Conservation (phyloP, 2,888 invertebrate genomes). For the Carcina quercana region DNA sequence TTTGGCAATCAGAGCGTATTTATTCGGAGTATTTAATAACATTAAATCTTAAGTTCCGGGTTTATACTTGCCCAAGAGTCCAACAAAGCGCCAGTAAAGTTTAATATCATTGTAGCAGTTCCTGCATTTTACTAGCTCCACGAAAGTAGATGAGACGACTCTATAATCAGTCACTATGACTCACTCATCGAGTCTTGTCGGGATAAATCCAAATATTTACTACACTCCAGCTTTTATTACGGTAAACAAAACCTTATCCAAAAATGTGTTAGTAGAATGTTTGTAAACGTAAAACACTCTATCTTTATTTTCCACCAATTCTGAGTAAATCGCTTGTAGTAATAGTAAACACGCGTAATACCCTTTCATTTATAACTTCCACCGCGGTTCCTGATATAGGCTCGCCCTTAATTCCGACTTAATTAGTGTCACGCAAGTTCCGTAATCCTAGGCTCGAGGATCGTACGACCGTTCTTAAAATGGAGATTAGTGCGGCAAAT, state of each 20-base stretch:
- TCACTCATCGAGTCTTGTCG: no score
- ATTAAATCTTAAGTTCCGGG: no score
- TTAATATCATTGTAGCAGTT: no score
- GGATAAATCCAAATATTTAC: no score
- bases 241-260: no score
- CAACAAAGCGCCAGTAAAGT: no score
- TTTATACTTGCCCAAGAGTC: no score
- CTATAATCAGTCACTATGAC: no score
- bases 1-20: slow-evolving; percentile 42
- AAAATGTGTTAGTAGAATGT: no score
- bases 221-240: no score
- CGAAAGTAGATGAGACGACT: no score
- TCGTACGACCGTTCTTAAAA: slow-evolving; percentile 72
- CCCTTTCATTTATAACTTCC: slow-evolving; percentile 72
- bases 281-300: neutral
- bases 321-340: slow-evolving; percentile 34
- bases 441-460: slow-evolving; percentile 69
- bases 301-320: slow-evolving; percentile 23
- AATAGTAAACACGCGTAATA: slow-evolving; percentile 59
- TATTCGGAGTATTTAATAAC: slow-evolving; percentile 7
- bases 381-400: slow-evolving; percentile 68
- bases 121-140: no score
- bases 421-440: slow-evolving; percentile 75
- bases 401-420: slow-evolving; percentile 70
- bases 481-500: slow-evolving; percentile 71